phyloP scores from a whole-genome alignment of 2,888 invertebrate genomes.

The Caenorhabditis sinica region DNA sequence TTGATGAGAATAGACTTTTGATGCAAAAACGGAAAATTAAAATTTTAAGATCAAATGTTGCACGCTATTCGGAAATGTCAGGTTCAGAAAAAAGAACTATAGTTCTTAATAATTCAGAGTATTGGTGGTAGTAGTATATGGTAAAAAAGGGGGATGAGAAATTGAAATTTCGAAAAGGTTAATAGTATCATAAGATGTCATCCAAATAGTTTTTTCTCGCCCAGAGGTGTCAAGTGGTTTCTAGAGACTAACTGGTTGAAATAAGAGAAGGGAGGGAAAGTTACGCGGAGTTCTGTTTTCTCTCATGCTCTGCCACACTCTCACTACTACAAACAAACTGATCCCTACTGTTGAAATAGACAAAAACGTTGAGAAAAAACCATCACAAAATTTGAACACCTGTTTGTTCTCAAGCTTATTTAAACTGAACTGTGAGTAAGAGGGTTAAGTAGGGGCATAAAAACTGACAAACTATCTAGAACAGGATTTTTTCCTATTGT shows the following conservation, averaged over 20 bases:
- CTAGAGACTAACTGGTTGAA: conserved; percentile 41
- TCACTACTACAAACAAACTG: conserved; percentile 28
- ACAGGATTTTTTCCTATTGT: background rate
- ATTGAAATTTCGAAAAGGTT: conserved; percentile 20
- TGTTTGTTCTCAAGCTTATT: conserved; percentile 47
- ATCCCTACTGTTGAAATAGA: conserved; percentile 16
- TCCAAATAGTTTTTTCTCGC: conserved; percentile 10
- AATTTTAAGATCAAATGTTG: background rate
- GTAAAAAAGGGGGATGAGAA: background rate
- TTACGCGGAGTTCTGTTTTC: conserved; percentile 43
- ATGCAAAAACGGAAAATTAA: background rate
- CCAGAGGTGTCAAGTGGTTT: conserved; percentile 58
- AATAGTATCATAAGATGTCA: conserved; percentile 44
- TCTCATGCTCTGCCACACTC: conserved; percentile 12
- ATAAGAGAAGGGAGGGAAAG: background rate
- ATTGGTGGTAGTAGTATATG: too few relatives aligned
- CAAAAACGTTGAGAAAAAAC: background rate
- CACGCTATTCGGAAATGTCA: background rate
- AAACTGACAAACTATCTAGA: conserved; percentile 16
- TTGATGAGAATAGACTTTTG: conserved; percentile 17
- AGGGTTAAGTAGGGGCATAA: conserved; percentile 20
- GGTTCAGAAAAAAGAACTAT: too few relatives aligned
- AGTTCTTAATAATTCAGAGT: too few relatives aligned
- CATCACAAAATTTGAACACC: conserved; percentile 58
- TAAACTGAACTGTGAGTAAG: conserved; percentile 9